Conservation (phyloP, 1,140 invertebrate genomes). For the Thaumatotibia leucotreta region DNA sequence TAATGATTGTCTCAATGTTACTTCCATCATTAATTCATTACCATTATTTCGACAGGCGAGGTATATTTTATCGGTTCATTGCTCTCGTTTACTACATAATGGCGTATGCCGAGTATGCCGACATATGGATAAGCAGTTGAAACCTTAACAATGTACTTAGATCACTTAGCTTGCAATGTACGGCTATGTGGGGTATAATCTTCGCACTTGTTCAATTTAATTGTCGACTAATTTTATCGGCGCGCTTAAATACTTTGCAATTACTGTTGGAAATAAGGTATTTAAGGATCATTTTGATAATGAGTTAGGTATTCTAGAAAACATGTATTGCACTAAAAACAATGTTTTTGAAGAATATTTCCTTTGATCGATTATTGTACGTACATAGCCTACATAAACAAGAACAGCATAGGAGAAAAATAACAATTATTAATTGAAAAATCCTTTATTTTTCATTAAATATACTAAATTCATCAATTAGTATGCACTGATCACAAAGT, state of each 20-base stretch:
- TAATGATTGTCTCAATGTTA: too few species aligned
- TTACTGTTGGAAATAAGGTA: not conserved
- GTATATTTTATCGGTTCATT: not conserved
- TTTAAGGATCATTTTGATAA: not conserved
- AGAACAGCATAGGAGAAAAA: too few species aligned
- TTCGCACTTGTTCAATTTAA: not conserved
- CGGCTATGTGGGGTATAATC: not conserved
- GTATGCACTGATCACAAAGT: too few species aligned
- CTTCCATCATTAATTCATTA: not conserved
- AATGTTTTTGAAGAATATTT: too few species aligned
- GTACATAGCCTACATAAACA: too few species aligned
- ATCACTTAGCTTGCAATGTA: not conserved
- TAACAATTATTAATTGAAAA: too few species aligned
- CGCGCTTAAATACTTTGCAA: not conserved
- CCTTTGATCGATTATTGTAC: too few species aligned
- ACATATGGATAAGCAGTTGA: not conserved
- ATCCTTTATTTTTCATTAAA: too few species aligned
- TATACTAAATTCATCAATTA: too few species aligned
- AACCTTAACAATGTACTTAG: not conserved
- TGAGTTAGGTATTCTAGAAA: not conserved
- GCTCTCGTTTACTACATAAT: not conserved
- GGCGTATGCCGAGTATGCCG: not conserved
- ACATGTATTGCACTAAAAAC: too few species aligned
- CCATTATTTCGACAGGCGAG: not conserved
- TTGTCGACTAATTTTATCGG: not conserved